A percentile compares a stretch with the other conserved stretches of the same genome.
Conservation (phyloP, 2,797 vertebrate genomes). For the Pantherophis vulpinus region DNA sequence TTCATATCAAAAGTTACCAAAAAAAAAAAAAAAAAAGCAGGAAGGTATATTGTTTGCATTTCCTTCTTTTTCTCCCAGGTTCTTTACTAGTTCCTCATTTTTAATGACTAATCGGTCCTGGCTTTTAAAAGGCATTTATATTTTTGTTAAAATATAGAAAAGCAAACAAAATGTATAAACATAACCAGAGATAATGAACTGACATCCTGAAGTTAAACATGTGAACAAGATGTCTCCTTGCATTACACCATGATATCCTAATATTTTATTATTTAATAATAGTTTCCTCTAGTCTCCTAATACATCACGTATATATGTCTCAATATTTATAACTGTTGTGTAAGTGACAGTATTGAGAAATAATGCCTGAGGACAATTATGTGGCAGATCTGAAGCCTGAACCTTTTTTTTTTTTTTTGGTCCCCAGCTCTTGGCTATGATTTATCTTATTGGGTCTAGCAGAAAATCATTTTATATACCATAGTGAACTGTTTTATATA, state of each 20-base stretch:
- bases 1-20: neutral
- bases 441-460: neutral
- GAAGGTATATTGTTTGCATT: too few species aligned
- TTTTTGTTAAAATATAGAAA: neutral
- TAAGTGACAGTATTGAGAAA: neutral
- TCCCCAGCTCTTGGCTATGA: neutral
- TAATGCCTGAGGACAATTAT: neutral
- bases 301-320: neutral
- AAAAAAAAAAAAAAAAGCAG: neutral
- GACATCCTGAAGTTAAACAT: neutral
- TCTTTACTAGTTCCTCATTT: neutral
- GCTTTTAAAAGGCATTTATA: neutral
- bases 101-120: neutral
- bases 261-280: neutral
- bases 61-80: neutral
- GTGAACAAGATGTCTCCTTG: neutral
- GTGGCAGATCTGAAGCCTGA: neutral
- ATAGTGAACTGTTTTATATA: neutral
- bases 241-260: too few species aligned
- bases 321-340: neutral
- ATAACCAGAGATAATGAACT: neutral
- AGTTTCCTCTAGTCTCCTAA: neutral
- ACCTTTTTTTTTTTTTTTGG: too few species aligned
- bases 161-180: neutral
- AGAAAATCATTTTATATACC: neutral